These are phyloP conservation scores for Prochilodus magdalenae DNA, from an alignment of 2,113 vertebrate genomes.

Conservation along the genomic window DNA sequence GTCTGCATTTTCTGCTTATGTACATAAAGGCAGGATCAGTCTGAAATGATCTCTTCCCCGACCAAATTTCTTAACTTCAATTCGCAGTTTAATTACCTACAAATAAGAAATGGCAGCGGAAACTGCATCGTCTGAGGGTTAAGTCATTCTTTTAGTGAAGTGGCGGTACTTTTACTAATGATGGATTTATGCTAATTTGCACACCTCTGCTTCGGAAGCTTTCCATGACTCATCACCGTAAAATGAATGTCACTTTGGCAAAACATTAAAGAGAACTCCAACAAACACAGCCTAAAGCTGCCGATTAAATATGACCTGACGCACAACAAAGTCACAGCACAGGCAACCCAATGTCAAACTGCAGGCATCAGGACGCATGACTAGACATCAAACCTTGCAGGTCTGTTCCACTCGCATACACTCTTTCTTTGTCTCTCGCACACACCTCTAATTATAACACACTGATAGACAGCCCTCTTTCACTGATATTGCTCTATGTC, in stretches of 20 bases:
- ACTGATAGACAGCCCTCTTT: not conserved
- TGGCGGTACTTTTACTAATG: not conserved
- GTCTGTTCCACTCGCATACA: not conserved
- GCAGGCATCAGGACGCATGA: constrained; percentile 10
- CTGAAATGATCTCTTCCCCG: too few relatives aligned
- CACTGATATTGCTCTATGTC: constrained; percentile 3
- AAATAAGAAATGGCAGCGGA: too few relatives aligned
- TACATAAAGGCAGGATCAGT: too few relatives aligned
- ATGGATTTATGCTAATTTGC: not conserved
- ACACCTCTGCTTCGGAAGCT: not conserved
- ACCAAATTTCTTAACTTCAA: too few relatives aligned
- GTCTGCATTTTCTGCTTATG: too few relatives aligned
- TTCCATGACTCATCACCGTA: not conserved
- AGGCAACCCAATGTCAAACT: constrained; percentile 3
- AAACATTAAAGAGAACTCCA: not conserved
- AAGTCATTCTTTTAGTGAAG: not conserved
- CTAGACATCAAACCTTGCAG: constrained; percentile 1
- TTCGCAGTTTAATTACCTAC: too few relatives aligned
- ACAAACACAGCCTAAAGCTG: not conserved
- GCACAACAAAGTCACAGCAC: not conserved
- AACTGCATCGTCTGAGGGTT: not conserved
- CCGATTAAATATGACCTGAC: not conserved
- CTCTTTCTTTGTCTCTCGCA: not conserved
- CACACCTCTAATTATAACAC: not conserved
- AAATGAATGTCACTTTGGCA: not conserved